Base-by-base conservation (phyloP, 2,888 invertebrate species). In the Polyommatus icarus region DNA sequence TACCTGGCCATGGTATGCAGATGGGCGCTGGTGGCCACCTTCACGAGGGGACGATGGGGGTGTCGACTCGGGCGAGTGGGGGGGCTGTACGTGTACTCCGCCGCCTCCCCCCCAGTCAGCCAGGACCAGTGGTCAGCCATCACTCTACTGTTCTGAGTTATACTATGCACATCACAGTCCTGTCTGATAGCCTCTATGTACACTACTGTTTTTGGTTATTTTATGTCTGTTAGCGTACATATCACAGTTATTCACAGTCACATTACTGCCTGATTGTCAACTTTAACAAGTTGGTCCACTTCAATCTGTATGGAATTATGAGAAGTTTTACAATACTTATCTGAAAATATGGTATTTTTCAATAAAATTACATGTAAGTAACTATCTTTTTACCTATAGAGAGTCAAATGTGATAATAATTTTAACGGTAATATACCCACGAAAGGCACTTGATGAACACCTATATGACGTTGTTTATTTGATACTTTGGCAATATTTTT, bases 51-150 rank as follows among this genome's bases (percentile, higher is more conserved):
- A 20, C 94, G 83, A 82, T 94, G 94, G 0, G 94, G 93, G 0
- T 94, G 91, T 15, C 91, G 83, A 80, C 90, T 87, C 57, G 93
- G 93, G 73, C 92, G 79, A 18, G 88, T 88, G 8, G 94, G 93
- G n/a, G 93, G 93, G 79, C 93, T 93, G 87, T 93, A 93, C 0
- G 91, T 93, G 84, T 93, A 94, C 87, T 92, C 93, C 76, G 86
- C 86, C 50, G 90, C 85, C 82, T 88, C 89, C 29, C 77, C 78
- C 61, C 91, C 91, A 77, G 91, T 92, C 86, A 93, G 82, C 93
- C 93, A 93, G 5, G 93, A 92, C 93, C 93, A 93, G 85, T 94
- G 93, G 57, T 93, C 92, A 78, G 92, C 82, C 93, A 93, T 93
- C 61, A 79, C 12, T 15, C 5, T 2, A 54, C 32, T 59, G 15